These are phyloP conservation scores for Rallus crepitans DNA, from an alignment of 2,797 vertebrate species.

Conservation along the genomic window DNA sequence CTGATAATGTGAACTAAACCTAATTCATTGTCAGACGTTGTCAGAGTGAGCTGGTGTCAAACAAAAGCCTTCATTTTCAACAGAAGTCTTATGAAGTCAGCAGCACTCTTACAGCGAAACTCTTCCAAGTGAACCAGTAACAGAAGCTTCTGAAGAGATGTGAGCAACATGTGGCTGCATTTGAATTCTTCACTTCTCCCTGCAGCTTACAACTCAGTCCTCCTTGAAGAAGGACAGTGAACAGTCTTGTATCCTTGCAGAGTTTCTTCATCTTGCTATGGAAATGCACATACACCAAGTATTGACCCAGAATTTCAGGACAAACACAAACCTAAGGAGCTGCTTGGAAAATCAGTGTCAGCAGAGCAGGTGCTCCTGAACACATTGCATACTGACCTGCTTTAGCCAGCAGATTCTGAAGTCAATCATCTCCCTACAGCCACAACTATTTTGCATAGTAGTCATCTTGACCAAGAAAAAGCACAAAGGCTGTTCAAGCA, in stretches of 20 bases:
- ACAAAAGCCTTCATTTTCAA: background rate
- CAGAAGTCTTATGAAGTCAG: background rate
- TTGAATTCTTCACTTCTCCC: background rate
- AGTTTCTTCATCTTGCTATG: background rate
- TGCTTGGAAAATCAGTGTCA: background rate
- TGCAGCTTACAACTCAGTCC: background rate
- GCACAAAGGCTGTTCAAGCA: background rate
- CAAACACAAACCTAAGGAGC: background rate
- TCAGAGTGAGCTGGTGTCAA: background rate
- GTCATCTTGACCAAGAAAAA: background rate
- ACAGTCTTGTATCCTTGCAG: background rate
- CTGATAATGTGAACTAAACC: background rate
- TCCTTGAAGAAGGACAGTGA: background rate
- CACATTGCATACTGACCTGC: accelerated
- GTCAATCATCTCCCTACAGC: background rate
- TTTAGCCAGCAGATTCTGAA: background rate
- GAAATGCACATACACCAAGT: background rate
- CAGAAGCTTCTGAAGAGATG: background rate
- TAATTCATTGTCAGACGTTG: background rate
- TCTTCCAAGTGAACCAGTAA: background rate
- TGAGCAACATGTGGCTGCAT: background rate
- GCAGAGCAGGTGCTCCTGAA: background rate
- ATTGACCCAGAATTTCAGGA: background rate
- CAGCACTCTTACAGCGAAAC: background rate
- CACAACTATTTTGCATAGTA: background rate